A percentile compares a stretch with the other conserved stretches of the same genome.
Evolutionary conservation across 2,113 vertebrate species (phyloP).

Genomic region (Pachyramphus minor): DNA sequence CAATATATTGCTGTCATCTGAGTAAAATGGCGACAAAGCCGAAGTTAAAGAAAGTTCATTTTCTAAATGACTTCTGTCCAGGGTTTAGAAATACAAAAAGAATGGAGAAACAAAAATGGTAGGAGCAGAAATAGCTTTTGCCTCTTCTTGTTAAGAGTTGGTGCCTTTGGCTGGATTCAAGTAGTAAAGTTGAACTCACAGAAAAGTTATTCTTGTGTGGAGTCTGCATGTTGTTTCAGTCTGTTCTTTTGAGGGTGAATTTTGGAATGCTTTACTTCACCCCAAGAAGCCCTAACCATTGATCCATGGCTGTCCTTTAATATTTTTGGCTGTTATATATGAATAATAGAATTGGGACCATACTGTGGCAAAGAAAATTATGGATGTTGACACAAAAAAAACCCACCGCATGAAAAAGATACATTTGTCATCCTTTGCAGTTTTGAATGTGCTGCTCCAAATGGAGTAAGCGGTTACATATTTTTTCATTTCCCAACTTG

Average conservation of each 20-base stretch:
- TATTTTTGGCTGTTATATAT: not conserved
- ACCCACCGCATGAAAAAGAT: rapidly evolving
- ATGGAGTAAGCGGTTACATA: not conserved
- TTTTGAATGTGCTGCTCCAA: not conserved
- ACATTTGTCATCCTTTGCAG: not conserved
- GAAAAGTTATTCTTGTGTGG: not conserved
- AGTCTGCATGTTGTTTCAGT: not conserved
- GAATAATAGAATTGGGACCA: not conserved
- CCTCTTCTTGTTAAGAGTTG: not conserved
- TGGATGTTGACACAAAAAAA: not conserved
- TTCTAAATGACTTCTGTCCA: not conserved
- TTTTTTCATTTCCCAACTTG: not conserved
- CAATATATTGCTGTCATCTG: not conserved
- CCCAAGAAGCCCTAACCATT: not conserved
- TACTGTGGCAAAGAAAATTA: not conserved
- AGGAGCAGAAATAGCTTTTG: not conserved
- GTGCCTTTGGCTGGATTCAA: not conserved
- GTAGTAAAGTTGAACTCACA: not conserved
- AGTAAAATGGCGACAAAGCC: not conserved
- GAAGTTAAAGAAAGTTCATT: not conserved
- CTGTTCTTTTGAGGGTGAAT: not conserved
- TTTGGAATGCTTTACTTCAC: not conserved
- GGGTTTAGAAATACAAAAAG: not conserved
- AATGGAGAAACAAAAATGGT: not conserved
- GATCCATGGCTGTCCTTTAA: not conserved